Conservation (phyloP, 2,113 vertebrate genomes). For the Rattus norvegicus region GRCr8 NC_086028.1:56979001-56979500, state of each 20-base stretch:
- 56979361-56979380: conserved; percentile 62
- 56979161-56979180: neutral
- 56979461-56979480: neutral
- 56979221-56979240: neutral
- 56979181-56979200: neutral
- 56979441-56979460: neutral
- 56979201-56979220: neutral
- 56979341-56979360: conserved; percentile 36
- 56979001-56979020: neutral
- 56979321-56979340: conserved; percentile 16
- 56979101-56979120: accelerated
- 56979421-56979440: conserved; percentile 7
- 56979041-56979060: neutral
- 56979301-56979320: conserved; percentile 63
- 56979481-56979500: neutral
- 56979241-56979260: neutral
- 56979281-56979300: conserved; percentile 69
- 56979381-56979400: conserved; percentile 51
- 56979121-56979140: neutral
- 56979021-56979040: neutral
- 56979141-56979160: neutral
- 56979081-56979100: neutral
- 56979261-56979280: neutral
- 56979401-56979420: conserved; percentile 18
- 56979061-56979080: neutral